These are phyloP conservation scores for Aurelia sp. DNA, from an alignment of 30 jellyfish, hydroid and myxozoan species.

Conservation along the genomic window DNA sequence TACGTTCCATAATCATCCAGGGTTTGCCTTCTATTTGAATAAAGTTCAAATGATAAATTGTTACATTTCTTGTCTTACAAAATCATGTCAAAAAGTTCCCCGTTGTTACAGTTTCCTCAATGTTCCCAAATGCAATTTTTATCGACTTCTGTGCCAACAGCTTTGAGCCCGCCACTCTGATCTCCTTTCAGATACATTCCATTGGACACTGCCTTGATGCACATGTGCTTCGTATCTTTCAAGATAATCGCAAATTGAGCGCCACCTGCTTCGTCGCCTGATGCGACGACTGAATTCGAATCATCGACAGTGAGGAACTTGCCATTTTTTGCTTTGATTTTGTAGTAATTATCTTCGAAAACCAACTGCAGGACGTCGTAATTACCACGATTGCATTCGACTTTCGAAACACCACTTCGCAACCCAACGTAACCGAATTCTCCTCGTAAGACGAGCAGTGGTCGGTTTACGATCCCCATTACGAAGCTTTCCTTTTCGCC, in stretches of 20 bases:
- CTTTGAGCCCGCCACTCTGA: conserved; percentile 89
- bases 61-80: not conserved
- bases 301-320: conserved; percentile 74
- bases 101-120: conserved; percentile 16
- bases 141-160: conserved; percentile 57
- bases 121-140: conserved; percentile 89
- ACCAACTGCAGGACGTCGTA: conserved; percentile 73
- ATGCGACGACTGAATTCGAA: conserved; percentile 53
- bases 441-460: conserved; percentile 89
- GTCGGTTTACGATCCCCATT: conserved; percentile 86
- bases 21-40: too few relatives aligned
- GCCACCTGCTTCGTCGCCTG: conserved; percentile 83
- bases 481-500: conserved; percentile 74
- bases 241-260: conserved; percentile 69
- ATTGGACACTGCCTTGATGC: conserved; percentile 67
- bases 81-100: not conserved
- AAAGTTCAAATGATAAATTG: too few relatives aligned
- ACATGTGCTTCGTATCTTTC: conserved; percentile 73
- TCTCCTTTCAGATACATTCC: conserved; percentile 84
- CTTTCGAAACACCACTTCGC: conserved; percentile 59
- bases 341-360: conserved; percentile 63
- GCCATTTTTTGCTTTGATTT: conserved; percentile 79
- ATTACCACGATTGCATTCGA: conserved; percentile 94
- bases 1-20: too few relatives aligned
- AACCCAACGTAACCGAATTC: conserved; percentile 91